Evolutionary conservation across 1,140 invertebrate species (phyloP).

Genomic region (Babylonia areolata): DNA sequence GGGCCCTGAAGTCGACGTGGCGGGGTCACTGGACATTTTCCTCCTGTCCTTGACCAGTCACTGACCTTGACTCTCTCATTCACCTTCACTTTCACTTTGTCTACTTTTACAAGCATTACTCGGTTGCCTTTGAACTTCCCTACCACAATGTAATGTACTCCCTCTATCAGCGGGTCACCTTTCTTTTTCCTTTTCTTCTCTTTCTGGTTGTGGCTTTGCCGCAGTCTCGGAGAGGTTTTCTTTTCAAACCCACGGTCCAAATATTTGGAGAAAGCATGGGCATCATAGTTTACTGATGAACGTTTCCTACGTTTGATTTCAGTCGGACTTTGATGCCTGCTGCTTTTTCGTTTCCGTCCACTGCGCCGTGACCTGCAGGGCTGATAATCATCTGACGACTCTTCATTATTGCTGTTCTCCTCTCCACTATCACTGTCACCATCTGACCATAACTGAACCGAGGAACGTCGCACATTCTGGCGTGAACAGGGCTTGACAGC

Average conservation of each 20-base stretch:
- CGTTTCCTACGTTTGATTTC: conserved; percentile 8
- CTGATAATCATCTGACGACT: conserved; percentile 29
- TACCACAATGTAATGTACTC: conserved; percentile 63
- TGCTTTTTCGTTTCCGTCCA: conserved; percentile 18
- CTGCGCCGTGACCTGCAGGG: background rate
- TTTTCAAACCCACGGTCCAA: background rate
- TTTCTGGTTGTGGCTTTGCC: conserved; percentile 20
- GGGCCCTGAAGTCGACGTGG: background rate
- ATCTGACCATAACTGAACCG: conserved; percentile 18
- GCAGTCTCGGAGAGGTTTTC: background rate
- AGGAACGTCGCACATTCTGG: background rate
- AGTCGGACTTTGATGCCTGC: background rate
- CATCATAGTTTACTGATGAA: conserved; percentile 24
- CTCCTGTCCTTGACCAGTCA: background rate
- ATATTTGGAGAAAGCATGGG: conserved; percentile 20
- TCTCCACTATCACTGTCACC: conserved; percentile 22
- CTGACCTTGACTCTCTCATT: conserved; percentile 49
- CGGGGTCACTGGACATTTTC: background rate
- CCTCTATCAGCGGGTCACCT: conserved; percentile 33
- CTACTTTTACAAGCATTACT: conserved; percentile 58
- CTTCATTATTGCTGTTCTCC: background rate
- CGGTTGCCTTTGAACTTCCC: conserved; percentile 66
- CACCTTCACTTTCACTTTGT: conserved; percentile 50
- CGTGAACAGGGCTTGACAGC: background rate
- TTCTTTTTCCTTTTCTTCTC: conserved; percentile 13